Conservation (phyloP, 1,140 invertebrate genomes). For the Panonychus citri region DNA sequence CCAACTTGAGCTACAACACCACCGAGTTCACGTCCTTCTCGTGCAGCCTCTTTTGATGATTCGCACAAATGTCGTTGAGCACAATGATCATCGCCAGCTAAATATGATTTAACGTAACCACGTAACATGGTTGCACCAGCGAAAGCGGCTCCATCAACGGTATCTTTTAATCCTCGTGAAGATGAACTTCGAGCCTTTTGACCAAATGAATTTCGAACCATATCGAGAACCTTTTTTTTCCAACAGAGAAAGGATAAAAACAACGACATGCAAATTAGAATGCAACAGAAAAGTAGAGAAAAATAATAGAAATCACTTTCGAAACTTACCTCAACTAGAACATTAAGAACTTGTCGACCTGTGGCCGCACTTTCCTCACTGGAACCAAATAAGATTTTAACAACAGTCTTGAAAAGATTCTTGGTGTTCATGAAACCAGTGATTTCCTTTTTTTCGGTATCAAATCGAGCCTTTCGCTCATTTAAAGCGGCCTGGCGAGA, state of each 20-base stretch:
- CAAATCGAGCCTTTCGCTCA: conserved; percentile 1
- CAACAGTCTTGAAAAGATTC: conserved; percentile 16
- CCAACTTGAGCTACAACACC: conserved; percentile 72
- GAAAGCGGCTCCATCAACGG: conserved; percentile 16
- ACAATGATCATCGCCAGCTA: conserved; percentile 50
- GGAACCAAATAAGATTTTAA: conserved; percentile 17
- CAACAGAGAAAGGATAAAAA: neutral
- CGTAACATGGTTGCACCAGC: conserved; percentile 20
- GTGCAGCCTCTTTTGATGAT: conserved; percentile 60
- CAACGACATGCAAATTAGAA: neutral
- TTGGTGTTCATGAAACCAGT: conserved; percentile 17
- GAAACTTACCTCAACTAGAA: conserved; percentile 13
- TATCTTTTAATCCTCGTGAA: conserved; percentile 10
- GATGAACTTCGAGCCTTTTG: neutral
- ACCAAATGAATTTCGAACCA: neutral
- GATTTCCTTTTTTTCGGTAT: conserved; percentile 15
- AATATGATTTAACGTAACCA: conserved; percentile 59
- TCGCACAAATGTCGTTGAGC: conserved; percentile 61
- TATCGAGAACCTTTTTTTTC: neutral
- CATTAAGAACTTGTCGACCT: conserved; percentile 16
- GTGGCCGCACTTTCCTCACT: conserved; percentile 17
- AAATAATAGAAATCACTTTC: neutral
- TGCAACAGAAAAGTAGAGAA: neutral
- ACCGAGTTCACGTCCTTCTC: conserved; percentile 47
- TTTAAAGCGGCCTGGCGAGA: neutral